Conservation (phyloP, 2,888 invertebrate genomes). For the Harpalus rufipes region DNA sequence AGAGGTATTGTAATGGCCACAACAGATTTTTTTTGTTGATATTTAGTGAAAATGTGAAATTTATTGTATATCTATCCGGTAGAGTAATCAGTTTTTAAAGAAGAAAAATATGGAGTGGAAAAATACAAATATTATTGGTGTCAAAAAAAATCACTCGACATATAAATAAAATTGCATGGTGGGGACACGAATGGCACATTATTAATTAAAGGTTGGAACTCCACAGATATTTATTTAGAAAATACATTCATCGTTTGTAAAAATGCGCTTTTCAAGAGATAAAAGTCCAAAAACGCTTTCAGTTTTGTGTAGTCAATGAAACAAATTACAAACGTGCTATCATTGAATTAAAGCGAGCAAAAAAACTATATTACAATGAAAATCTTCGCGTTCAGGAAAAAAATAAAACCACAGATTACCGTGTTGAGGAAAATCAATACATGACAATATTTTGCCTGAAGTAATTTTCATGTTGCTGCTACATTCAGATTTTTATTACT, state of each 20-base stretch:
- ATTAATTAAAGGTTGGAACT: too few species aligned
- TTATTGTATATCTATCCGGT: too few species aligned
- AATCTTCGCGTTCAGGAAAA: slow-evolving; percentile 13
- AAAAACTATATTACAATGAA: background rate
- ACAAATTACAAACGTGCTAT: slow-evolving; percentile 9
- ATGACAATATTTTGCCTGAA: slow-evolving; percentile 43
- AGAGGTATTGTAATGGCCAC: too few species aligned
- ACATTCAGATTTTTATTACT: background rate
- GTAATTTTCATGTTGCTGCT: slow-evolving; percentile 5
- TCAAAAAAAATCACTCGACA: too few species aligned
- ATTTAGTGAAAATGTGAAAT: too few species aligned
- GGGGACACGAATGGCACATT: too few species aligned
- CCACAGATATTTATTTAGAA: background rate
- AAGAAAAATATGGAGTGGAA: too few species aligned
- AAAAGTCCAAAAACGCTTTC: slow-evolving; percentile 4
- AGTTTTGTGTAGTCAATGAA: slow-evolving; percentile 2
- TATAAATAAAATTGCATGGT: too few species aligned
- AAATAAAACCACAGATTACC: background rate
- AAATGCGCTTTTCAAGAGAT: background rate
- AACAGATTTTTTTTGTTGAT: too few species aligned
- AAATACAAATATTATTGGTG: too few species aligned
- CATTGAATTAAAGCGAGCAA: slow-evolving; percentile 11
- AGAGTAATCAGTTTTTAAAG: too few species aligned
- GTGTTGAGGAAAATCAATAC: slow-evolving; percentile 26
- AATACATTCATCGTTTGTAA: background rate